Base-by-base conservation (phyloP, 2,888 invertebrate genomes). In the Taphrorychus bicolor region DNA sequence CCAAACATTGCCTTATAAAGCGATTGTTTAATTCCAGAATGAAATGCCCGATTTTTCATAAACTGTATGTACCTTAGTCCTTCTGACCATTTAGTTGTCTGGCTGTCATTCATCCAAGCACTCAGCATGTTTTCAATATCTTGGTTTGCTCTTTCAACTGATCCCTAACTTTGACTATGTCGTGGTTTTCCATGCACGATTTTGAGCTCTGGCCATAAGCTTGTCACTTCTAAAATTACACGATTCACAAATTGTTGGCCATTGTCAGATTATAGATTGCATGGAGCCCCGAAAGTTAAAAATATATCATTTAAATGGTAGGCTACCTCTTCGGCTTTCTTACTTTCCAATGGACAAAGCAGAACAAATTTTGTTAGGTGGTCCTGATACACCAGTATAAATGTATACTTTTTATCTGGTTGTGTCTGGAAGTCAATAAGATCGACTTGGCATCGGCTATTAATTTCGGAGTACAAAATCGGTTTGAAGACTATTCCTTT, bases 391-490 rank as follows among this genome's bases (percentile, higher is more conserved):
- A 51, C 51, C 51, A 51, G n/a, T 9, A 51, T 51, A 18, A 54
- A 54, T 7, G 11, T 78, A 32, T 16, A 22, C 16, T 16, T 5
- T 7, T 21, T n/a, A 22, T 16, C 63, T 69, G 65, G 62, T 81
- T 80, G 2, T 70, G 76, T 72, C 75, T 69, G n/a, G 82, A 68
- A 4, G 81, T 71, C 3, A 82, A 71, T 9, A 74, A 53, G 16
- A 22, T 59, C 18, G 4, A 59, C 59, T 48, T 59, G 48, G 76
- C 82, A 80, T n/a, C 79, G 67, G 14, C 67, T 65, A 60, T 77
- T 79, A 58, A 78, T 69, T 51, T 78, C 74, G 3, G 48, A 24
- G 45, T 63, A 48, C 21, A 59, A 18, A 48, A 73, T 70, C 9
- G 73, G 70, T 59, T 73, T 56, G 19, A 63, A 57, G 59, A 73